Evolutionary conservation across 2,888 invertebrate genomes (phyloP).

Genomic region (Amiota mariae): DNA sequence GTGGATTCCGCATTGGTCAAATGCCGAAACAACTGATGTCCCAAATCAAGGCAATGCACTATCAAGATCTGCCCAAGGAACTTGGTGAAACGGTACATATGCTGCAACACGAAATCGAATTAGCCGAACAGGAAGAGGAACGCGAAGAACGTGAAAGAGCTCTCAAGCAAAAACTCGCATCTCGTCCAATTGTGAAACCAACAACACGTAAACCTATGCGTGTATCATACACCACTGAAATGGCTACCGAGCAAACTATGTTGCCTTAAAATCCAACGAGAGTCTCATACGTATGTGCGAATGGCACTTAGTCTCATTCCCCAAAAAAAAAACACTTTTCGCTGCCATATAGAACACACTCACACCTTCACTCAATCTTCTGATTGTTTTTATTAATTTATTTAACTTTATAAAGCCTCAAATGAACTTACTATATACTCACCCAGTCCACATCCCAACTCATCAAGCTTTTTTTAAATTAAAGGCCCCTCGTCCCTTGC

Average conservation of each 20-base stretch:
- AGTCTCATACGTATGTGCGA: not conserved
- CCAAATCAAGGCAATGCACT: conserved; percentile 59
- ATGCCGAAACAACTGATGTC: conserved; percentile 65
- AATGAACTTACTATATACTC: conserved; percentile 1
- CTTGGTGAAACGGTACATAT: conserved; percentile 57
- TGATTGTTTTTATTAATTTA: not conserved
- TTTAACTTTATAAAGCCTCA: not conserved
- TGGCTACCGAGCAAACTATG: conserved; percentile 4
- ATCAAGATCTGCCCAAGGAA: conserved; percentile 59
- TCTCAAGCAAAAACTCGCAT: not conserved
- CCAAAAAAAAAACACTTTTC: conserved; percentile 2
- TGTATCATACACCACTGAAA: conserved; percentile 13
- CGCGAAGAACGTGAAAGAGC: conserved; percentile 41
- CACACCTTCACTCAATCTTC: not conserved
- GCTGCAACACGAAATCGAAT: conserved; percentile 63
- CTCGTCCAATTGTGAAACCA: not conserved
- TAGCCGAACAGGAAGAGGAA: conserved; percentile 57
- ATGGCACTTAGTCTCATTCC: not conserved
- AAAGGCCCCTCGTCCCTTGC: conserved; percentile 50
- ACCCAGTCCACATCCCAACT: not conserved
- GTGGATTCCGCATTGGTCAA: conserved; percentile 69
- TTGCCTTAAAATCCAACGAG: not conserved
- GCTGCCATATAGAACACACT: conserved; percentile 6
- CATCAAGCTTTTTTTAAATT: not conserved
- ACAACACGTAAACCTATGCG: not conserved